These are phyloP conservation scores for Pelobates fuscus DNA, from an alignment of 2,113 vertebrate species.

Conservation along the genomic window DNA sequence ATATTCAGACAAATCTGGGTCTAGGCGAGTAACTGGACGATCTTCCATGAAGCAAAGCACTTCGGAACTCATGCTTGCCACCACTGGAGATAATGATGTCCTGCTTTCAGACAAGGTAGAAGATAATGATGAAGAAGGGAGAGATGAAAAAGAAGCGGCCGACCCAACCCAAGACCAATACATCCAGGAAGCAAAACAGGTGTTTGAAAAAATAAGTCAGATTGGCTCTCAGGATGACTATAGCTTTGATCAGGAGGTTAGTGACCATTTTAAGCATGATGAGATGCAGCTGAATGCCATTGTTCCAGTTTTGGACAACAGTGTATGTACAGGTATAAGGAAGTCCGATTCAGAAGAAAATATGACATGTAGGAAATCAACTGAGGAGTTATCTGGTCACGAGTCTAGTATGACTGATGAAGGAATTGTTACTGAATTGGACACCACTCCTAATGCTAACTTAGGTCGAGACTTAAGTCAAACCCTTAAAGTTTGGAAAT, in stretches of 20 bases:
- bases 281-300: slow-evolving; percentile 44
- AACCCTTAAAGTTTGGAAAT: slow-evolving; percentile 73
- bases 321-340: slow-evolving; percentile 54
- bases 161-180: slow-evolving; percentile 83
- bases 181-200: slow-evolving; percentile 89
- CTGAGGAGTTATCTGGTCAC: slow-evolving; percentile 87
- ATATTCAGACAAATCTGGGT: slow-evolving; percentile 80
- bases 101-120: slow-evolving; percentile 66
- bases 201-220: slow-evolving; percentile 92
- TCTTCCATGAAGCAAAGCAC: slow-evolving; percentile 79
- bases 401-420: slow-evolving; percentile 93
- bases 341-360: slow-evolving; percentile 69
- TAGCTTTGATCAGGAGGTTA: slow-evolving; percentile 62
- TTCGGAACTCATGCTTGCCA: slow-evolving; percentile 84
- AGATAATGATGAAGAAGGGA: slow-evolving; percentile 62
- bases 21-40: slow-evolving; percentile 58
- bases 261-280: slow-evolving; percentile 57
- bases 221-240: slow-evolving; percentile 82
- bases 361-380: slow-evolving; percentile 67
- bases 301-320: slow-evolving; percentile 43
- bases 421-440: slow-evolving; percentile 92
- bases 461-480: slow-evolving; percentile 70
- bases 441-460: slow-evolving; percentile 62
- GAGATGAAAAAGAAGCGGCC: slow-evolving; percentile 74
- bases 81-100: slow-evolving; percentile 57